phyloP scores from a whole-genome alignment of 2,797 vertebrate species.

The Pipistrellus pipistrellus region DNA sequence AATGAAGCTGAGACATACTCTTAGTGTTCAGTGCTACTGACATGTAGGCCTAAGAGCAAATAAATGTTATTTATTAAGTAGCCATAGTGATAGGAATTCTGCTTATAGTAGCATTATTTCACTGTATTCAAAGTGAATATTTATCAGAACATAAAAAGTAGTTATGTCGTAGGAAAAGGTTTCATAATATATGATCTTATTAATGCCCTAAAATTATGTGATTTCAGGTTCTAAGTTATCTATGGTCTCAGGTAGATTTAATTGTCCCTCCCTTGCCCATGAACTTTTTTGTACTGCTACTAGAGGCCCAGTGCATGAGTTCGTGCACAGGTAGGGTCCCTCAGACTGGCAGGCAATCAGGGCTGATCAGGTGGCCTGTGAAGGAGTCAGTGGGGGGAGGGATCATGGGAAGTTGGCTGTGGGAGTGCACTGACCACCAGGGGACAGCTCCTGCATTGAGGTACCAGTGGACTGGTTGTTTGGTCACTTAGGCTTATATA shows the following conservation, averaged over 20 bases:
- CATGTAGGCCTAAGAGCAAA: not conserved
- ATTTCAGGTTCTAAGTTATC: not conserved
- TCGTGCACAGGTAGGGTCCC: too few species aligned
- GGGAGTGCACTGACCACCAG: too few species aligned
- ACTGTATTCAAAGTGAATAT: not conserved
- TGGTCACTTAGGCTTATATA: too few species aligned
- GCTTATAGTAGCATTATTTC: not conserved
- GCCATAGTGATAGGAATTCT: not conserved
- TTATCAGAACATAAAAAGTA: not conserved
- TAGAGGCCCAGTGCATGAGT: too few species aligned
- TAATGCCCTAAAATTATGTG: not conserved
- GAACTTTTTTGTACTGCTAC: not conserved
- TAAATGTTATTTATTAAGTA: not conserved
- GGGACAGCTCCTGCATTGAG: too few species aligned
- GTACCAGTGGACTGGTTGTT: too few species aligned
- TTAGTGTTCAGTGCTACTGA: not conserved
- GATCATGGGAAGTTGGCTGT: too few species aligned
- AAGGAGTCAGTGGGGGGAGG: accelerated
- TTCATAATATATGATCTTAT: not conserved
- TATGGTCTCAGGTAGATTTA: not conserved
- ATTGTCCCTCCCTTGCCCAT: not conserved
- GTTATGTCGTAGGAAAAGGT: not conserved
- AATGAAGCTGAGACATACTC: not conserved
- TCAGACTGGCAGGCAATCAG: too few species aligned
- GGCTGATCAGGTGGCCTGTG: too few species aligned